A percentile compares a stretch with the other conserved stretches of the same genome.
Evolutionary conservation across 2,113 vertebrate genomes (phyloP).

Genomic region (Dissostichus mawsoni): DNA sequence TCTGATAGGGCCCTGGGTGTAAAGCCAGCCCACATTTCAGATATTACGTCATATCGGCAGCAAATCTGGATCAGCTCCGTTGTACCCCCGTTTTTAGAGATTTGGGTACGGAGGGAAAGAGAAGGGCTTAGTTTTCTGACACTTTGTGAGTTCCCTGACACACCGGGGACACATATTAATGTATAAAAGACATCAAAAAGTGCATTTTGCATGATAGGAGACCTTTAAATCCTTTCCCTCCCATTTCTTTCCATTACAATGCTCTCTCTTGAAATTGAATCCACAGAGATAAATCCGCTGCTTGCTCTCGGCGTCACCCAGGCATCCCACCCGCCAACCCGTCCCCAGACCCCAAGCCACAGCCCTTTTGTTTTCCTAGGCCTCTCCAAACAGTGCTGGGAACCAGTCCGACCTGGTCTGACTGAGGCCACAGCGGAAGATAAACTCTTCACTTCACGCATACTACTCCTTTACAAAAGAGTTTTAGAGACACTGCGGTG

Average conservation of each 20-base stretch:
- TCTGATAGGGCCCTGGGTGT: no score
- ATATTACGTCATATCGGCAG: no score
- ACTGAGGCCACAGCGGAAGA: conserved; percentile 80
- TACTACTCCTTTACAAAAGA: conserved; percentile 79
- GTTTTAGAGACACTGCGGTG: conserved; percentile 39
- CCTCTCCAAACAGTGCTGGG: conserved; percentile 80
- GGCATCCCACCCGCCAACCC: conserved; percentile 43
- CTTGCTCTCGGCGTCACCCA: conserved; percentile 10
- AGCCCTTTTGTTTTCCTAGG: conserved; percentile 75
- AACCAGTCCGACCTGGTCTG: conserved; percentile 79
- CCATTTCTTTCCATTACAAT: neutral
- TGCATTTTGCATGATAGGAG: no score
- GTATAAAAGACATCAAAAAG: no score
- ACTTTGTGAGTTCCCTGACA: no score
- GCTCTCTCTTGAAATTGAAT: neutral
- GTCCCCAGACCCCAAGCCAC: conserved; percentile 27
- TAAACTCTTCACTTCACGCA: conserved; percentile 81
- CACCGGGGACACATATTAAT: no score
- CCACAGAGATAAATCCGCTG: neutral
- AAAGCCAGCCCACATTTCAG: no score
- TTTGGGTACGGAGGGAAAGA: no score
- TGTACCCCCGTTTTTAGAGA: no score
- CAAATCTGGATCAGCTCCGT: no score
- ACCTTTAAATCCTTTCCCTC: neutral
- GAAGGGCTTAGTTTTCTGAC: no score